A percentile compares a stretch with the other conserved stretches of the same genome.
phyloP scores from a whole-genome alignment of 2,888 invertebrate species.

The Sphaerophoria rueppellii region DNA sequence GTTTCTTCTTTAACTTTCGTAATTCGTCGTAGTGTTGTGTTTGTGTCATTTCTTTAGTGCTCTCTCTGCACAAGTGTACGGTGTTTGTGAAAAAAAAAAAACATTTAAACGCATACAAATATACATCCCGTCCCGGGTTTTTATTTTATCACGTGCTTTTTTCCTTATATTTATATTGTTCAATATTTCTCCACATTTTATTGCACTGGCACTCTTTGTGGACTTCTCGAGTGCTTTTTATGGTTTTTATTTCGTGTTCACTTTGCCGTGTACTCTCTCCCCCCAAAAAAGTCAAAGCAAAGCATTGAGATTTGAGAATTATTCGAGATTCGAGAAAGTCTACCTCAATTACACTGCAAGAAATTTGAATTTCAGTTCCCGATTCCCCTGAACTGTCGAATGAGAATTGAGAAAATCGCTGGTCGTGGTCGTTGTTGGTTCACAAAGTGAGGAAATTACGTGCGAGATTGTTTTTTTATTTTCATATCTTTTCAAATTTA shows the following conservation, averaged over 20 bases:
- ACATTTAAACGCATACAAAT: not conserved
- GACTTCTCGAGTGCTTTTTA: constrained; percentile 11
- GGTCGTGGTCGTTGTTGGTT: constrained; percentile 50
- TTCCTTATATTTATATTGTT: constrained; percentile 38
- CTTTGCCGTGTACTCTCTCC: not conserved
- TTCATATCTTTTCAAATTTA: constrained; percentile 21
- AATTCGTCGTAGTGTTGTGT: not conserved
- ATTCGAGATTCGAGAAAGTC: constrained; percentile 15
- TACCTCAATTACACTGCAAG: constrained; percentile 60
- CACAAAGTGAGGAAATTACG: constrained; percentile 48
- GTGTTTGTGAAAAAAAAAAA: not conserved
- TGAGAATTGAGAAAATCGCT: constrained; percentile 51
- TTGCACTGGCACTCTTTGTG: constrained; percentile 31
- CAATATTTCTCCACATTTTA: constrained; percentile 30
- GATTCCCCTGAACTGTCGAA: constrained; percentile 15
- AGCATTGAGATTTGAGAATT: constrained; percentile 33
- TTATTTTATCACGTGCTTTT: constrained; percentile 52
- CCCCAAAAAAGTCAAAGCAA: not conserved
- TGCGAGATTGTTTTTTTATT: constrained; percentile 51
- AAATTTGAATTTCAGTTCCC: constrained; percentile 51
- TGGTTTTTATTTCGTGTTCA: not conserved
- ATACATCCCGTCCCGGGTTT: constrained; percentile 22
- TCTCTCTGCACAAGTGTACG: not conserved
- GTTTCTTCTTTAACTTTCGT: not conserved
- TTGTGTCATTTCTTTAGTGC: constrained; percentile 12